Percentiles rank a stretch among this genome's conserved stretches.
phyloP scores from a whole-genome alignment of 2,888 invertebrate genomes.

The Rhagium mordax region DNA sequence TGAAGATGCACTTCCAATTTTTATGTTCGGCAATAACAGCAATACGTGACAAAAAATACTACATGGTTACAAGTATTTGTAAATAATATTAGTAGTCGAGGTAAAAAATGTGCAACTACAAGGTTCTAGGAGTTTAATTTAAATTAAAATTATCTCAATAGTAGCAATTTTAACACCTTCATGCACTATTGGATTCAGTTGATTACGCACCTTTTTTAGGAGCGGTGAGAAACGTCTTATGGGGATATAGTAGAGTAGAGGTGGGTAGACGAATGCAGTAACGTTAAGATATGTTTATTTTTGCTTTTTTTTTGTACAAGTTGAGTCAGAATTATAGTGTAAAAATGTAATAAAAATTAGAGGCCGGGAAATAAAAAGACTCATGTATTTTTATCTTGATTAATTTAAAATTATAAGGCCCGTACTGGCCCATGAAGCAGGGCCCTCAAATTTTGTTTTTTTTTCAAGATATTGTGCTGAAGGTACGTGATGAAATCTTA shows the following conservation, averaged over 20 bases:
- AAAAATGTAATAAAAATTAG: no score
- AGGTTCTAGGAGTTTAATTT: constrained; percentile 3
- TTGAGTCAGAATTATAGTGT: no score
- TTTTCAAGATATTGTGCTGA: no score
- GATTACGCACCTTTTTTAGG: constrained; percentile 2
- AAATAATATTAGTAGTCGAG: background rate
- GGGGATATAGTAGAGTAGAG: background rate
- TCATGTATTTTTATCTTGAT: no score
- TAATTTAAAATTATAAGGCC: no score
- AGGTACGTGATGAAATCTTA: no score
- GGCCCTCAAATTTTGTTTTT: no score
- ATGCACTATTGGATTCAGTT: background rate
- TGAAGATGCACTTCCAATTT: background rate
- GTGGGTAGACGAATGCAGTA: no score
- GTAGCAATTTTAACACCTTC: constrained; percentile 20
- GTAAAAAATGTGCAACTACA: background rate
- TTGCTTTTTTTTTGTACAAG: no score
- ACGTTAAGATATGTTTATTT: no score
- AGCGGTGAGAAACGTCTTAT: background rate
- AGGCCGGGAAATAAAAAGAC: no score
- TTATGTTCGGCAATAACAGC: background rate
- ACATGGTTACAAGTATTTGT: background rate
- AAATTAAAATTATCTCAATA: constrained; percentile 10
- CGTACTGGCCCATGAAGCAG: no score
- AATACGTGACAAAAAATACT: background rate